Conservation (phyloP, 2,888 invertebrate genomes). For the Saturnia pavonia region DNA sequence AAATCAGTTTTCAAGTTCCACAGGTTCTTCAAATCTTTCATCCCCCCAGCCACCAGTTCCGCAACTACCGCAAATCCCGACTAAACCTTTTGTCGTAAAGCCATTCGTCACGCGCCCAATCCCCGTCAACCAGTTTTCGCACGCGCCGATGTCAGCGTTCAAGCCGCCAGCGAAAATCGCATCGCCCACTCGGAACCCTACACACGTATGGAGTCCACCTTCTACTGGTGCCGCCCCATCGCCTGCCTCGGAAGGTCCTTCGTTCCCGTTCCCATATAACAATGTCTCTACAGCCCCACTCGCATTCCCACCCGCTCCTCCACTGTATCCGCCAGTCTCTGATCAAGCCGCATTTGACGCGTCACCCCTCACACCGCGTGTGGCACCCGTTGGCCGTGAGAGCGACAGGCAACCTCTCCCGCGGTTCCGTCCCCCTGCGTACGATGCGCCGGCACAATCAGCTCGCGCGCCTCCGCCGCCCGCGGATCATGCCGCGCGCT, state of each 20-base stretch:
- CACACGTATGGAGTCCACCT: conserved; percentile 73
- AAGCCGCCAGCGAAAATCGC: conserved; percentile 80
- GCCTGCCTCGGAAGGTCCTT: conserved; percentile 47
- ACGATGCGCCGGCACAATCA: conserved; percentile 47
- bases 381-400: conserved; percentile 78
- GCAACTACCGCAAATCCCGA: conserved; percentile 54
- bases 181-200: conserved; percentile 59
- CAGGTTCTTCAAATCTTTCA: conserved; percentile 30
- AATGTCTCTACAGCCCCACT: conserved; percentile 41
- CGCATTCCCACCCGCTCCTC: conserved; percentile 25
- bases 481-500: conserved; percentile 54
- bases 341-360: background rate
- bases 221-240: conserved; percentile 55
- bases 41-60: conserved; percentile 39
- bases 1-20: conserved; percentile 15
- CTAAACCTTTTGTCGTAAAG: conserved; percentile 57
- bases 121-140: conserved; percentile 87
- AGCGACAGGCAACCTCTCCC: conserved; percentile 69
- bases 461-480: conserved; percentile 46
- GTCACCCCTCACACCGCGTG: conserved; percentile 61
- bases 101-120: conserved; percentile 81
- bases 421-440: conserved; percentile 42
- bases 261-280: conserved; percentile 1
- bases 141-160: conserved; percentile 89
- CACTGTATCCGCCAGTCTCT: conserved; percentile 46